phyloP scores from a whole-genome alignment of 2,113 vertebrate genomes.

The Xiphophorus hellerii region DNA sequence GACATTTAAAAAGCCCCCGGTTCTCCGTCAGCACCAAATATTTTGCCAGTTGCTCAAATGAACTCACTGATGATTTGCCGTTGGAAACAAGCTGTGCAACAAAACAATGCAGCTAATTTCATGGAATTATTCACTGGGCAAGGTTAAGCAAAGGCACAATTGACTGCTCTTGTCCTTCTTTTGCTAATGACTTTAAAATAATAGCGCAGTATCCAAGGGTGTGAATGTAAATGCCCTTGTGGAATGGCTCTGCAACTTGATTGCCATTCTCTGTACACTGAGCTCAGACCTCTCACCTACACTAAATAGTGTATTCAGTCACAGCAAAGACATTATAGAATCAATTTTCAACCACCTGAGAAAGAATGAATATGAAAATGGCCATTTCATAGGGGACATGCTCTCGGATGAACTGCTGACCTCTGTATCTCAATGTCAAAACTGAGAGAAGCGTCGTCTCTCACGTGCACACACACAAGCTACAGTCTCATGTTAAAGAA shows the following conservation, averaged over 20 bases:
- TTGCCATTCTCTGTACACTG: conserved; percentile 30
- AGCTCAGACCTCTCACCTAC: conserved; percentile 38
- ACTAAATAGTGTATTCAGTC: conserved; percentile 39
- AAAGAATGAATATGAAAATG: conserved; percentile 10
- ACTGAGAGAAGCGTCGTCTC: not conserved
- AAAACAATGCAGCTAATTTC: conserved; percentile 38
- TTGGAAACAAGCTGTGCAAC: conserved; percentile 51
- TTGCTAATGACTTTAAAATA: conserved; percentile 43
- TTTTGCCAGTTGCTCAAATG: conserved; percentile 74
- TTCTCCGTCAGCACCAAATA: conserved; percentile 63
- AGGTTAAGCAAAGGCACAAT: conserved; percentile 52
- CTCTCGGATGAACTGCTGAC: conserved; percentile 22
- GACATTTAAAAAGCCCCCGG: conserved; percentile 77
- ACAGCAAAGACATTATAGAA: conserved; percentile 26
- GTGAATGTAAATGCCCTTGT: conserved; percentile 27
- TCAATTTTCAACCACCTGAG: not conserved
- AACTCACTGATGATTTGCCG: conserved; percentile 73
- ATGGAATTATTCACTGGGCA: conserved; percentile 43
- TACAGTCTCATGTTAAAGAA: not conserved
- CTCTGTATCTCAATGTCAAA: conserved; percentile 24
- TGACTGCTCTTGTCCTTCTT: conserved; percentile 28
- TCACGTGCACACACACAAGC: not conserved
- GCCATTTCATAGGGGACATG: conserved; percentile 15
- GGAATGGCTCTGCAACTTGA: conserved; percentile 21
- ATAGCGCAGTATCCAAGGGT: conserved; percentile 4